Evolutionary conservation across 1,140 invertebrate species (phyloP), one percentile per base, ranked within the genome.

Genomic region (Liolophura sinensis): DNA sequence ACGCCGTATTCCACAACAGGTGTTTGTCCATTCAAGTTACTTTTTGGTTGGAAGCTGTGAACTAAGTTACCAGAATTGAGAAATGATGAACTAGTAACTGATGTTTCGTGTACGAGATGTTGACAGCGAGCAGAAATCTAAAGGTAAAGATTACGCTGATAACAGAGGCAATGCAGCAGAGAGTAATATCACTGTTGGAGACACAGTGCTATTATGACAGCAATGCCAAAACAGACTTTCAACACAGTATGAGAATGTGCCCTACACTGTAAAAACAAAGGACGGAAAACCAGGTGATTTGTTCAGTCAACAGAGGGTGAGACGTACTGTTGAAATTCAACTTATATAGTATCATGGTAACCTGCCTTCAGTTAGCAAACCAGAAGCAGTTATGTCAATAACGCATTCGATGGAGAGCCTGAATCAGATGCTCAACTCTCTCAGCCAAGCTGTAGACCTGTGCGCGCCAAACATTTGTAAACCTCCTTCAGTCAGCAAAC

Each of bases 11-110:
- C 64, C 0, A 65, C 58, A 22, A 69, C 52, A 40, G 67, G 70
- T 18, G 52, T 69, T 51, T 62, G 64, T 47, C 73, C 71, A 0
- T 31, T 64, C 9, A 60, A 69, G 50, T 49, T 73, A 22, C 24
- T 76, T 40, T 73, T 71, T 52, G 52, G 59, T 16, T 54, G 69
- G 5, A 69, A 73, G 49, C 48, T 74, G 16, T 47, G 66, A 46
- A 72, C 70, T 15, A 72, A 72, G 63, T 4, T 73, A 47, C 72
- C 65, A 46, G 65, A 60, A 15, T 22, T 64, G 46, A 65, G 25
- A 14, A 18, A 54, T 51, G 31, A 49, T 16, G 24, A 12, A 1
- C 31, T 9, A 5, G 9, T 40, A 40, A 16, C 18, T 31, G 70
- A 70, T 31, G 31, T n/a, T 20, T 51, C 52, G 46, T 46, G 58